Conservation (phyloP, 1,140 invertebrate species). For the Zaprionus tsacasi region DNA sequence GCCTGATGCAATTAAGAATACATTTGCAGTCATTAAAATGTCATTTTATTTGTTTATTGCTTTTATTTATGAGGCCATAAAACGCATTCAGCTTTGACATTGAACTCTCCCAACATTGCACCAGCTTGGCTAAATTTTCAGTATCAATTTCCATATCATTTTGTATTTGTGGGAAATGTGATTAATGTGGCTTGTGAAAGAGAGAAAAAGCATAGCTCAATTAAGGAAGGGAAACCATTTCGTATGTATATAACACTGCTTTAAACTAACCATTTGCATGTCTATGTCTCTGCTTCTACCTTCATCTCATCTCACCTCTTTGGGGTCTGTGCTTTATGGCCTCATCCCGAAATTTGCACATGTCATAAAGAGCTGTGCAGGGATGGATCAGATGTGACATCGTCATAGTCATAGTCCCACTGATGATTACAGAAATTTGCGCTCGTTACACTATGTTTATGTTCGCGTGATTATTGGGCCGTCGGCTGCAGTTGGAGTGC, state of each 20-base stretch:
- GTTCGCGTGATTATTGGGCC: constrained; percentile 7
- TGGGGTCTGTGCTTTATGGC: neutral
- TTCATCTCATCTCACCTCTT: neutral
- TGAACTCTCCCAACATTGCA: neutral
- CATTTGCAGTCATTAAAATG: constrained; percentile 10
- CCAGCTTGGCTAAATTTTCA: neutral
- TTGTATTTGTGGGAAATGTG: neutral
- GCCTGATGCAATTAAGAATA: neutral
- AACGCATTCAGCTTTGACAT: neutral
- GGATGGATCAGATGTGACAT: neutral
- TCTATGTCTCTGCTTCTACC: neutral
- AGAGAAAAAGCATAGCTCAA: neutral
- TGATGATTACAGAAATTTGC: constrained; percentile 1
- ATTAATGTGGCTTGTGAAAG: neutral
- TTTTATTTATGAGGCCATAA: constrained; percentile 3
- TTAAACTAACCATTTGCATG: neutral
- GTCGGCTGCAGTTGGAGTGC: neutral
- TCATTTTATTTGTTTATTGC: neutral
- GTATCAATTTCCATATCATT: neutral
- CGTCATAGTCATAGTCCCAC: neutral
- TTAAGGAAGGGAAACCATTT: neutral
- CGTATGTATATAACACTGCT: neutral
- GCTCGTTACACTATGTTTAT: constrained; percentile 6
- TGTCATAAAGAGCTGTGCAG: neutral
- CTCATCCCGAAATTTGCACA: constrained; percentile 1